These are phyloP conservation scores for Neodiprion lecontei DNA, from an alignment of 1,140 invertebrate species.

Conservation along the genomic window DNA sequence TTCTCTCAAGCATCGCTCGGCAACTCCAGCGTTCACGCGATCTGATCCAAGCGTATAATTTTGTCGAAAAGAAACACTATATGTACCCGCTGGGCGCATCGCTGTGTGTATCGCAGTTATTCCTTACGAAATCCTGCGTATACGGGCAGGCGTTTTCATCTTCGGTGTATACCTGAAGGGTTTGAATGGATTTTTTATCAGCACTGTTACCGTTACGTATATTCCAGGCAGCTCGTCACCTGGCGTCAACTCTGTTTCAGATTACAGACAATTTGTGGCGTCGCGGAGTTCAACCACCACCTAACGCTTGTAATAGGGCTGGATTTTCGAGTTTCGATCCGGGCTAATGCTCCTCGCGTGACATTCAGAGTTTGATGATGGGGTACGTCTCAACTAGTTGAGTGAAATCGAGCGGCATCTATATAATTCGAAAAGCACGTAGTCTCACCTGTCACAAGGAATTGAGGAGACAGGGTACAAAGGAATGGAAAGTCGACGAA, in stretches of 20 bases:
- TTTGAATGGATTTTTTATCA: constrained; percentile 23
- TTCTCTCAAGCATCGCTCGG: constrained; percentile 19
- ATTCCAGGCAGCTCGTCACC: not conserved
- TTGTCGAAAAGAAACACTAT: constrained; percentile 14
- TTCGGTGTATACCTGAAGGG: not conserved
- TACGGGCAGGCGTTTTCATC: not conserved
- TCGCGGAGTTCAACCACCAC: not conserved
- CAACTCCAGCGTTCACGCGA: constrained; percentile 24
- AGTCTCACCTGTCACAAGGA: not conserved
- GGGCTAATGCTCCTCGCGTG: not conserved
- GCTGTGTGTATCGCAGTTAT: not conserved
- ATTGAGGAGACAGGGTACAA: not conserved
- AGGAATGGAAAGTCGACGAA: not conserved
- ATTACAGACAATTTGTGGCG: not conserved
- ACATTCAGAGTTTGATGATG: not conserved
- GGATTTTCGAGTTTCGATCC: not conserved
- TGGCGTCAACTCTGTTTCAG: not conserved
- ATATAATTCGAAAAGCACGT: not conserved
- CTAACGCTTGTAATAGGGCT: not conserved
- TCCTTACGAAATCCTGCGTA: not conserved
- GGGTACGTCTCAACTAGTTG: not conserved
- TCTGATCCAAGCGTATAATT: constrained; percentile 28
- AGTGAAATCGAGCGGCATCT: not conserved
- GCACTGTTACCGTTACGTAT: not conserved
- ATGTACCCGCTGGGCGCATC: not conserved